These are phyloP conservation scores for Incurvaria masculella DNA, from an alignment of 2,888 invertebrate genomes.

Conservation along the genomic window DNA sequence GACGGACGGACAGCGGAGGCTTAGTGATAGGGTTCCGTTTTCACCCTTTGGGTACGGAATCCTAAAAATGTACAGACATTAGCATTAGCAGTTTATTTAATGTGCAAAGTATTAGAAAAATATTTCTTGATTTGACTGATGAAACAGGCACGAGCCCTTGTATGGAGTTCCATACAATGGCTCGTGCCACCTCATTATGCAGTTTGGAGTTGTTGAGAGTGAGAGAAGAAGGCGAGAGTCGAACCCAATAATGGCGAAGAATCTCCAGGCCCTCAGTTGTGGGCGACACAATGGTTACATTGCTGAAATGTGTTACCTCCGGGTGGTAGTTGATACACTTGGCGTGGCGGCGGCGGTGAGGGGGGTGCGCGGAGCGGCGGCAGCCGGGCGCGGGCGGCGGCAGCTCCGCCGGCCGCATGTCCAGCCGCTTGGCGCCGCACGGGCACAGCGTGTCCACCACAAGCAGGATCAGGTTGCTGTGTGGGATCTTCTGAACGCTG, in stretches of 20 bases:
- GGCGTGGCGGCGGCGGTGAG: conserved; percentile 70
- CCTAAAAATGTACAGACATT: no score
- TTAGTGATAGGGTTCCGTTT: no score
- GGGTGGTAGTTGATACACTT: conserved; percentile 89
- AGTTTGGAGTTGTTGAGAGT: not conserved
- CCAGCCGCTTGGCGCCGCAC: conserved; percentile 82
- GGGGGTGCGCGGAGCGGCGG: conserved; percentile 60
- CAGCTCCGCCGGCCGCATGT: conserved; percentile 73
- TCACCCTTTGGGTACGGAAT: no score
- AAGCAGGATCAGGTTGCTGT: conserved; percentile 83
- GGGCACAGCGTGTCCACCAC: conserved; percentile 88
- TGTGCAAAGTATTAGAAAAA: no score
- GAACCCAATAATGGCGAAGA: not conserved
- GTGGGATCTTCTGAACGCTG: conserved; percentile 88
- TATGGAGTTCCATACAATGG: no score
- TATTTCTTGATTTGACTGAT: no score
- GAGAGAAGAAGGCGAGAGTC: not conserved
- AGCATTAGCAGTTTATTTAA: no score
- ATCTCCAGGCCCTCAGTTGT: not conserved
- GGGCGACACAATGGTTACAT: conserved; percentile 15
- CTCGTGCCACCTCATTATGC: no score
- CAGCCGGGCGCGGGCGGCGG: conserved; percentile 54
- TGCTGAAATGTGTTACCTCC: no score
- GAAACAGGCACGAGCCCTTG: no score
- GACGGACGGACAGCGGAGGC: no score